Conservation (phyloP, 2,113 vertebrate genomes). For the Procavia capensis region DNA sequence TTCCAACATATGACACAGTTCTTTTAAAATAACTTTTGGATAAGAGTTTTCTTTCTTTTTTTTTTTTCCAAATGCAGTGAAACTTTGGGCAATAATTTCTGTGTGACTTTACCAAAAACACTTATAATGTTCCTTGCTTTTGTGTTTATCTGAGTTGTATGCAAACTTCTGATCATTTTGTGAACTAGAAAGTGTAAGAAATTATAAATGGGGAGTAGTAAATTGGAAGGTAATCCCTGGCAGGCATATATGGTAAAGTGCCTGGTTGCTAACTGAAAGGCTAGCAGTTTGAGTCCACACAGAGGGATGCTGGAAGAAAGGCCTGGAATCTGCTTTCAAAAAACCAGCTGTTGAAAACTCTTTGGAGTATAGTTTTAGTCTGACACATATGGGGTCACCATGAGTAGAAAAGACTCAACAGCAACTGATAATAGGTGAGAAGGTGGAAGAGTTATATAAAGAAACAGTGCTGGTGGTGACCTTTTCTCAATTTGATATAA, state of each 20-base stretch:
- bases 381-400: background rate
- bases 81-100: background rate
- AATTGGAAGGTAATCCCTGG: background rate
- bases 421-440: background rate
- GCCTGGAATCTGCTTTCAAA: background rate
- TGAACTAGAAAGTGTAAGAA: background rate
- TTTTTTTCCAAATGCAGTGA: background rate
- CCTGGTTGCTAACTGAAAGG: background rate
- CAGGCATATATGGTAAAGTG: background rate
- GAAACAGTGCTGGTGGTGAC: background rate
- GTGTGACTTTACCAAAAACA: background rate
- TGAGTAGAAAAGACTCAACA: background rate
- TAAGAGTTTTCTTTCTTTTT: background rate
- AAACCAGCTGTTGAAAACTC: background rate
- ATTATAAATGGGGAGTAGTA: background rate
- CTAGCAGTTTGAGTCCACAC: background rate
- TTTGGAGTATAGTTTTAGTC: background rate
- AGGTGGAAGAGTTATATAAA: background rate
- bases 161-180: background rate
- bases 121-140: background rate
- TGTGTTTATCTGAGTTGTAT: background rate
- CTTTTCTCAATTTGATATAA: background rate
- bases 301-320: background rate
- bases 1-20: background rate
- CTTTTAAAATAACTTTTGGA: background rate